Evolutionary conservation across 2,113 vertebrate genomes (phyloP).

Genomic region (Microtus richardsoni): DNA sequence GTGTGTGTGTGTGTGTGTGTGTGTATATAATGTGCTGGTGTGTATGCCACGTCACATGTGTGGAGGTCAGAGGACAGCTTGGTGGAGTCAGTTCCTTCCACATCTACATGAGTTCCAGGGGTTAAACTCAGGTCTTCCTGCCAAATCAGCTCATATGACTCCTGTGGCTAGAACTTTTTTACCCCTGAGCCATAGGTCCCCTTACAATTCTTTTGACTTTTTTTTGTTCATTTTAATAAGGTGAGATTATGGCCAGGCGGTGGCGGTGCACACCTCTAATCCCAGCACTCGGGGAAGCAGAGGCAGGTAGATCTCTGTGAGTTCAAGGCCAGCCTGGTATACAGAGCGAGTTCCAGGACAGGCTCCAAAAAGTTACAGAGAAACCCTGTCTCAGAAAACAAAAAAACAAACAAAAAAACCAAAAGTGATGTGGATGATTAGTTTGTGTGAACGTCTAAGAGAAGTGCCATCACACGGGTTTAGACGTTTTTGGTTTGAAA

Average conservation of each 20-base stretch:
- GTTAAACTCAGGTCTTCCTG: not conserved
- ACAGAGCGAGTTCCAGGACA: no score
- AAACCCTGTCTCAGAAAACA: no score
- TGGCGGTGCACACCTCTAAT: no score
- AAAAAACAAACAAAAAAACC: no score
- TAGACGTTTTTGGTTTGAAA: not conserved
- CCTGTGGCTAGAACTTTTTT: not conserved
- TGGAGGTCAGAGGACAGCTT: not conserved
- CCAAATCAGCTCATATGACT: not conserved
- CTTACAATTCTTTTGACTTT: slow-evolving; percentile 8
- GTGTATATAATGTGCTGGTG: not conserved
- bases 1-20: not conserved
- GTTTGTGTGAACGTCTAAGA: not conserved
- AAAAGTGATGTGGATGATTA: not conserved
- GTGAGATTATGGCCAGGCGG: not conserved
- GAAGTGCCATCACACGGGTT: not conserved
- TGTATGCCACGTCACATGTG: not conserved
- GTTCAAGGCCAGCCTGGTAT: no score
- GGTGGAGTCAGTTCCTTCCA: not conserved
- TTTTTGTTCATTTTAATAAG: not conserved
- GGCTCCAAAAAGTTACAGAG: no score
- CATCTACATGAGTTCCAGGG: not conserved
- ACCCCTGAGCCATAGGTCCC: not conserved
- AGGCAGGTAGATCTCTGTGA: no score
- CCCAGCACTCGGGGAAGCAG: no score